Evolutionary conservation across 64 coral and sea anemone genomes (phyloP).

Genomic region (Actinia equina): DNA sequence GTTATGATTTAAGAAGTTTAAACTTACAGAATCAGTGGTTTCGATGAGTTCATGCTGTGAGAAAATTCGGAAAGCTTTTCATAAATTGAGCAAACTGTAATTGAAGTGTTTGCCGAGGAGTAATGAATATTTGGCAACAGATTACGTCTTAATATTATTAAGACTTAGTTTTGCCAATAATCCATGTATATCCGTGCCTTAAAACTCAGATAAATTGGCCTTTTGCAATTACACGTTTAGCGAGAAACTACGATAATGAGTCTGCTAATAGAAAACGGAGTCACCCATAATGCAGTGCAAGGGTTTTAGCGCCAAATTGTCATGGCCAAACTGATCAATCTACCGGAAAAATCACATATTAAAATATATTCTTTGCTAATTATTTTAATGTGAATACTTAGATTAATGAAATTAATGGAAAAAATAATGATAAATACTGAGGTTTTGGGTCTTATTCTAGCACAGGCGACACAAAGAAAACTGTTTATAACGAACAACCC

Average conservation of each 20-base stretch:
- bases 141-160: neutral
- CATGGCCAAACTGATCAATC: neutral
- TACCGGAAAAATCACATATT: neutral
- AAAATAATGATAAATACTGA: neutral
- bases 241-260: neutral
- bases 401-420: neutral
- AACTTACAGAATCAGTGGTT: constrained; percentile 5
- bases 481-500: neutral
- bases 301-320: neutral
- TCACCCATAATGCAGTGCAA: neutral
- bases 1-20: neutral
- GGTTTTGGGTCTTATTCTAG: neutral
- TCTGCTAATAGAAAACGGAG: neutral
- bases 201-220: neutral
- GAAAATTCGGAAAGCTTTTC: neutral
- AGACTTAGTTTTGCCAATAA: neutral
- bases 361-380: neutral
- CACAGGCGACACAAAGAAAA: neutral
- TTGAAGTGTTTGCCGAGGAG: neutral
- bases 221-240: neutral
- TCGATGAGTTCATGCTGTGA: neutral
- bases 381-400: neutral
- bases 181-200: neutral
- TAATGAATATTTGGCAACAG: neutral
- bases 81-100: constrained; percentile 1